Conservation (phyloP, 2,888 invertebrate genomes). For the Kryphioiulus occultus region DNA sequence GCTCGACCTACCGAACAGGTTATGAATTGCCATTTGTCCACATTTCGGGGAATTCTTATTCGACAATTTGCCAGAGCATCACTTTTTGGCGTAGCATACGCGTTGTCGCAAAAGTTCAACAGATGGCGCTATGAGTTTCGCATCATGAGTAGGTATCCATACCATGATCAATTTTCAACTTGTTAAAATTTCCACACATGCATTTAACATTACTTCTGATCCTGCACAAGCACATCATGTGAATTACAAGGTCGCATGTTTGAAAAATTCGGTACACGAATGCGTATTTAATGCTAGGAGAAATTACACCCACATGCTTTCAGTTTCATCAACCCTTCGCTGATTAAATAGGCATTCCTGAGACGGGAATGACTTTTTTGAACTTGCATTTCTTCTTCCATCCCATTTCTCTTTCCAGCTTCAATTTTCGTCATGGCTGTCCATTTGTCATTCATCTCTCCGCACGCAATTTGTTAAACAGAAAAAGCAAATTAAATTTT, state of each 20-base stretch:
- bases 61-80: too few relatives aligned
- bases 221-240: background rate
- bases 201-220: background rate
- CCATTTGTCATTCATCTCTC: slow-evolving; percentile 14
- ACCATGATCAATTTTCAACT: too few relatives aligned
- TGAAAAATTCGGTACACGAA: background rate
- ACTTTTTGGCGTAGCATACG: too few relatives aligned
- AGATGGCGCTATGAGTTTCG: background rate
- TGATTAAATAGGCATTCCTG: background rate
- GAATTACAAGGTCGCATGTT: slow-evolving; percentile 23
- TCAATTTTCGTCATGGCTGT: slow-evolving; percentile 11
- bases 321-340: background rate
- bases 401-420: background rate
- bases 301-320: background rate
- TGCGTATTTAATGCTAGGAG: background rate
- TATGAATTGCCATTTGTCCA: too few relatives aligned
- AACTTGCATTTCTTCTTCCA: background rate
- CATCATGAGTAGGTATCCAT: too few relatives aligned
- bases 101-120: background rate
- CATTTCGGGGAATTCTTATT: too few relatives aligned
- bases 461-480: background rate
- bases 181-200: too few relatives aligned
- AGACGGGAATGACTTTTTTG: background rate
- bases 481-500: slow-evolving; percentile 36
- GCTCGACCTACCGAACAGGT: too few relatives aligned